Evolutionary conservation across 2,888 invertebrate species (phyloP), one percentile per base, ranked within the genome.

Genomic region (Acleris emargana): DNA sequence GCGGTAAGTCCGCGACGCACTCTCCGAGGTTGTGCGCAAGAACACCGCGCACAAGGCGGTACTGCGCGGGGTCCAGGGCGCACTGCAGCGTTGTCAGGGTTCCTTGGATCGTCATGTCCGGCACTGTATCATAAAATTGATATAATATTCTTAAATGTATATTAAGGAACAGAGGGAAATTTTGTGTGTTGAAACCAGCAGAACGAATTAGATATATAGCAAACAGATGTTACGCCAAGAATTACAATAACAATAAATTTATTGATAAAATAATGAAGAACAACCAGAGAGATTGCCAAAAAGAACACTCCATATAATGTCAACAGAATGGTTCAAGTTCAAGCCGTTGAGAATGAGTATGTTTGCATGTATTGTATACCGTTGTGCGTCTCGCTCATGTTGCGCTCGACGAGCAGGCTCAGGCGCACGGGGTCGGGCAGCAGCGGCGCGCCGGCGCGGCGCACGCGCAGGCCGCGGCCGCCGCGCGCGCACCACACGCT

Each of bases 1-100:
- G 80, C 73, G 76, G 76, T 72, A 83, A 78, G 73, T 85, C 87
- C 70, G 74, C 76, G 68, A 80, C 94, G 73, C 94, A 93, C 86
- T 98, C 99, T 1, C 97, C 98, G 69, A 99, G 95, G 91, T 99
- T 99, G 87, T 97, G 96, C 2, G 95, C 94, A 7, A 99, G 92
- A 67, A 99, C 94, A 18, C 98, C 98, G 68, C 97, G 94, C 60
- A 99, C 94, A 50, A 99, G 90, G 83, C 96, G 96, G 88, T 98
- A 99, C 85, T 98, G 98, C 57, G 95, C 94, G 57, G 96, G 93
- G 89, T 97, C 97, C 64, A 99, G 86, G 52, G 96, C 94, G 68
- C 96, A 95, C 85, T 97, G 96, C 76, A 99, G 94, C 43, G 97
- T 97, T 2, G 97, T 96, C 67, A 99, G 91, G 38, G 95, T 95